A percentile compares a stretch with the other conserved stretches of the same genome.
Evolutionary conservation across 2,797 vertebrate genomes (phyloP).

Genomic region (Danio aesculapii): DNA sequence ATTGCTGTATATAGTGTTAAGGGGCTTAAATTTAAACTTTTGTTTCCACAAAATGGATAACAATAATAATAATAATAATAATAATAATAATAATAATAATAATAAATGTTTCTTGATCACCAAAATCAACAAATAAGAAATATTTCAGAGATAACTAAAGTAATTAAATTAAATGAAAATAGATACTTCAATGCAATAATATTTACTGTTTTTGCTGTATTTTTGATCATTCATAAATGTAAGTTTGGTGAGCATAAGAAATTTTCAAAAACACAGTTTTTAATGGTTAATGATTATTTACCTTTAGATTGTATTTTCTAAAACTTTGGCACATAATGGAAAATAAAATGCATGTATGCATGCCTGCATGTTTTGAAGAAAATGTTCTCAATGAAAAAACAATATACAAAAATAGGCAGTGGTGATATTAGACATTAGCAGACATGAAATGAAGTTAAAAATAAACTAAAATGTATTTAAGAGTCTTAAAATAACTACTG

Average conservation of each 20-base stretch:
- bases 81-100: too few relatives aligned
- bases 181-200: too few relatives aligned
- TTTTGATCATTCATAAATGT: too few relatives aligned
- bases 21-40: not conserved
- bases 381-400: not conserved
- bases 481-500: not conserved
- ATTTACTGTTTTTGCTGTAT: too few relatives aligned
- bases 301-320: too few relatives aligned
- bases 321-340: too few relatives aligned
- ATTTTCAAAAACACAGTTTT: too few relatives aligned
- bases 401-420: not conserved
- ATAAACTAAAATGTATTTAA: slow-evolving; percentile 6
- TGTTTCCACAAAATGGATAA: not conserved
- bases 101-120: not conserved
- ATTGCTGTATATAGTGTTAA: not conserved
- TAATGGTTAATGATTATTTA: too few relatives aligned
- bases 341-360: too few relatives aligned
- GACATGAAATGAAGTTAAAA: not conserved
- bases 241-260: too few relatives aligned
- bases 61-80: too few relatives aligned
- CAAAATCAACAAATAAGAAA: not conserved
- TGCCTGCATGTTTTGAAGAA: not conserved
- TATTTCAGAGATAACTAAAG: not conserved
- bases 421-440: not conserved
- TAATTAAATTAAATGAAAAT: too few relatives aligned